phyloP scores from a whole-genome alignment of 2,113 vertebrate species.

The Bufo bufo region DNA sequence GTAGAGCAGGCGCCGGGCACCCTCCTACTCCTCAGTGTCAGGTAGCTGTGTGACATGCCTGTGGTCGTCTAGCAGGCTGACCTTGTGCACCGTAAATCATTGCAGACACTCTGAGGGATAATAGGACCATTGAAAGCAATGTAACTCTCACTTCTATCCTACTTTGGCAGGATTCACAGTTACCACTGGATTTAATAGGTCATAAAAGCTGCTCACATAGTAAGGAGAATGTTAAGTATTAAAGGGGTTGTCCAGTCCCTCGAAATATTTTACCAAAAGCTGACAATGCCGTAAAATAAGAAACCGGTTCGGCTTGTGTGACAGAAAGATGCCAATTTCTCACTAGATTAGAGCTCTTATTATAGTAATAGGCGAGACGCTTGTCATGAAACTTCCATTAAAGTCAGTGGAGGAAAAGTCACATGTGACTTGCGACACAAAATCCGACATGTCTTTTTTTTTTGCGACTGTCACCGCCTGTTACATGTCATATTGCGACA shows the following conservation, averaged over 20 bases:
- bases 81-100: neutral
- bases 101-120: neutral
- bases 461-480: too few relatives aligned
- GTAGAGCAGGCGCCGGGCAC: neutral
- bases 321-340: too few relatives aligned
- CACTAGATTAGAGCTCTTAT: too few relatives aligned
- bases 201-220: neutral
- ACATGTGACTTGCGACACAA: too few relatives aligned
- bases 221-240: neutral
- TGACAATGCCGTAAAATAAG: too few relatives aligned
- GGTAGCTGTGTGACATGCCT: conserved; percentile 1
- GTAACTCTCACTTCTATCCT: neutral
- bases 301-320: too few relatives aligned
- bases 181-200: neutral
- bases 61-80: conserved; percentile 14
- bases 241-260: neutral
- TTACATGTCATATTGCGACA: too few relatives aligned
- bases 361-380: too few relatives aligned
- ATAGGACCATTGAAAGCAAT: conserved; percentile 22
- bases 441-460: too few relatives aligned
- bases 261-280: too few relatives aligned
- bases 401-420: too few relatives aligned
- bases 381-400: too few relatives aligned
- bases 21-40: neutral
- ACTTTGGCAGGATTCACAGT: neutral